Conservation (phyloP, 2,113 vertebrate genomes). For the Siniperca knerii region DNA sequence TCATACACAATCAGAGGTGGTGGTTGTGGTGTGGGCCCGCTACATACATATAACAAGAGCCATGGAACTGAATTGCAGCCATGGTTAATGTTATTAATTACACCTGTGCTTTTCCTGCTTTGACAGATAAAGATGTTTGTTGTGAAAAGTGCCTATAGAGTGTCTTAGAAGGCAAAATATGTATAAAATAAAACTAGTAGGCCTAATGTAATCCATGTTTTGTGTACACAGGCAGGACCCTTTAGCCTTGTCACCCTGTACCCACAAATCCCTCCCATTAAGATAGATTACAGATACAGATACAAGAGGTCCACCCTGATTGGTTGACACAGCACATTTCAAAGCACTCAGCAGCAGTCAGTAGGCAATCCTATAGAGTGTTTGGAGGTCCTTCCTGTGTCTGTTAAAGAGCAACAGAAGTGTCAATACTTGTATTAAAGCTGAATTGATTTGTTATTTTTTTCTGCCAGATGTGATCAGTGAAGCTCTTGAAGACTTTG, state of each 20-base stretch:
- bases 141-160: too few species aligned
- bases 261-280: neutral
- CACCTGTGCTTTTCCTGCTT: too few species aligned
- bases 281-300: too few species aligned
- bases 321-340: conserved; percentile 1
- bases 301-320: neutral
- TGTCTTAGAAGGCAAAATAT: neutral
- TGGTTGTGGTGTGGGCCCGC: too few species aligned
- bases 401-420: conserved; percentile 3
- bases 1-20: too few species aligned
- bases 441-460: conserved; percentile 8
- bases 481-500: conserved; percentile 41
- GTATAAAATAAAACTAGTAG: neutral
- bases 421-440: neutral
- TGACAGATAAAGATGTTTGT: too few species aligned
- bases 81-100: too few species aligned
- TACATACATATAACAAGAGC: too few species aligned
- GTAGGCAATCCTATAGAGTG: neutral
- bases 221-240: neutral
- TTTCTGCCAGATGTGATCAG: conserved; percentile 52
- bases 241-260: neutral
- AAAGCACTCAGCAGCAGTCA: conserved; percentile 17
- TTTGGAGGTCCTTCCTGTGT: neutral
- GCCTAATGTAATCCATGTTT: neutral
- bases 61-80: too few species aligned